Evolutionary conservation across 23 tunicate genomes (phyloP).

Genomic region (Aplidium turbinatum): DNA sequence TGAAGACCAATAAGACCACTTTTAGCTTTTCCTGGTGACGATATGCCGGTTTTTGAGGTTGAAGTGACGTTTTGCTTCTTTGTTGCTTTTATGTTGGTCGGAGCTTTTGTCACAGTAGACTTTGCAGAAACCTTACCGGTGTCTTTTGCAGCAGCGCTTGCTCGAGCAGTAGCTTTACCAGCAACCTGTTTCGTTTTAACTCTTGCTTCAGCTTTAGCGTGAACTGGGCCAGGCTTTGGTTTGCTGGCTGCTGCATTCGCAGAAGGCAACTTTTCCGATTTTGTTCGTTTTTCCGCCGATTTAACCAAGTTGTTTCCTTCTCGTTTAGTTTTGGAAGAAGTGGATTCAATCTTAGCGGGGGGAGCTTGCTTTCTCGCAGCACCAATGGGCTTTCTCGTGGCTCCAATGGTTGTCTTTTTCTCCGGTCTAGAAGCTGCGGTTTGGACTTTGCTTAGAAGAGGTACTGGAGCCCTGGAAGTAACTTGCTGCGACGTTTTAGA

Average conservation of each 20-base stretch:
- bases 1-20: too few relatives aligned
- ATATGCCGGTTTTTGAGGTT: too few relatives aligned
- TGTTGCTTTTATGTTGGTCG: too few relatives aligned
- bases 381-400: too few relatives aligned
- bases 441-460: background rate
- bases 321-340: constrained; percentile 34
- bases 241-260: constrained; percentile 28
- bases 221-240: constrained; percentile 34
- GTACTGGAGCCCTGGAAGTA: background rate
- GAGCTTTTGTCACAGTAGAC: too few relatives aligned
- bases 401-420: too few relatives aligned
- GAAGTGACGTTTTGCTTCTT: too few relatives aligned
- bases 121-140: too few relatives aligned
- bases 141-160: constrained; percentile 10
- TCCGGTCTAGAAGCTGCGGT: background rate
- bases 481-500: too few relatives aligned
- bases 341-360: background rate
- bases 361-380: constrained; percentile 20
- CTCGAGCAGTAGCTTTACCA: constrained; percentile 24
- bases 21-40: too few relatives aligned
- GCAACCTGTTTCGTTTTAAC: constrained; percentile 25
- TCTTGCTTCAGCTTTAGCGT: constrained; percentile 35
- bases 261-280: constrained; percentile 27
- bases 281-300: constrained; percentile 56
- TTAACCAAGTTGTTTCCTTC: constrained; percentile 29